Evolutionary conservation across 2,113 vertebrate genomes (phyloP).

Genomic region (Anser brachyrhynchus): DNA sequence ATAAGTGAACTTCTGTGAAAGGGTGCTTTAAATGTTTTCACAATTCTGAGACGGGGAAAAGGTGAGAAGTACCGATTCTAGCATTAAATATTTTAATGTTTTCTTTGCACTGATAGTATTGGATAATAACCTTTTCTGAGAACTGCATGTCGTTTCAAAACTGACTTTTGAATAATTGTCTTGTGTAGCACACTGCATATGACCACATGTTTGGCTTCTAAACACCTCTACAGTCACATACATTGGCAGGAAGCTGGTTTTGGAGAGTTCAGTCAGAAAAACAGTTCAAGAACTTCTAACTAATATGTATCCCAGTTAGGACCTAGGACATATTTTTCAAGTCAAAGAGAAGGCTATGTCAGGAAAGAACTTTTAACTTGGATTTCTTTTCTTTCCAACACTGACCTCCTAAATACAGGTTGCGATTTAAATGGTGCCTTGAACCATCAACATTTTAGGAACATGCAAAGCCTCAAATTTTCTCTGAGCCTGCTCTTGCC

Average conservation of each 20-base stretch:
- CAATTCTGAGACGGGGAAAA: not conserved
- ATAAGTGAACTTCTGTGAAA: not conserved
- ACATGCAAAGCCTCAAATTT: constrained; percentile 12
- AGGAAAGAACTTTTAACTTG: not conserved
- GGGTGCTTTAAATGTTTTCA: not conserved
- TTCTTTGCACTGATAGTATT: not conserved
- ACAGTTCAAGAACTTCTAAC: not conserved
- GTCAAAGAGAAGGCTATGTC: not conserved
- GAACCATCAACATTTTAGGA: not conserved
- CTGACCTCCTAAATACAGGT: not conserved
- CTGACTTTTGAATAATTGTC: not conserved
- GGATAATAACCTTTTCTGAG: not conserved
- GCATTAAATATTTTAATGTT: not conserved
- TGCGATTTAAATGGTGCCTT: not conserved
- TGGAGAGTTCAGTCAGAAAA: constrained; percentile 38
- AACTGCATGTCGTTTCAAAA: not conserved
- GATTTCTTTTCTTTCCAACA: not conserved
- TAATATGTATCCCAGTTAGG: not conserved
- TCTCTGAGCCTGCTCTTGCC: not conserved
- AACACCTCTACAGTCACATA: not conserved
- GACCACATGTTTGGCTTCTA: not conserved
- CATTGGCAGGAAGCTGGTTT: not conserved
- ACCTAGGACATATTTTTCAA: not conserved
- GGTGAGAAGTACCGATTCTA: not conserved
- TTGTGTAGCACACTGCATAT: not conserved